Base-by-base conservation (phyloP, 2,113 vertebrate species). In the Rynchops niger region DNA sequence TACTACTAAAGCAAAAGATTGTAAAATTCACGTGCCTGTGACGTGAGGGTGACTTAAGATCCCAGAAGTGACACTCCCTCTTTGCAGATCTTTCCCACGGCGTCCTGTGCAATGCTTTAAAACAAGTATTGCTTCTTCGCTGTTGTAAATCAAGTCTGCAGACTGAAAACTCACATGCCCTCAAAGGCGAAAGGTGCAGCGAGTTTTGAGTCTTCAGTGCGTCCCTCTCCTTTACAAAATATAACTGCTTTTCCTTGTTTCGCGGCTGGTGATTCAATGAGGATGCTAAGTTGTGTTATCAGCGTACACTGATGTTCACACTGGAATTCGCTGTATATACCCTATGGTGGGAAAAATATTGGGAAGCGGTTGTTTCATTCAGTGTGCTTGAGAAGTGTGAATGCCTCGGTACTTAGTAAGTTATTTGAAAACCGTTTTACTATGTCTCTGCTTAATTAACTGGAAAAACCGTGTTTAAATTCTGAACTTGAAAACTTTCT, bases 261-360 rank as follows among this genome's bases (percentile, higher is more conserved):
- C 7, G 7, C 10, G 42, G 55, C 10, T 42, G 10, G 25, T 40
- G 29, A 36, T 50, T 52, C 52, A 71, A 5, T 2, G 20, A 62
- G 21, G 18, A 34, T 16, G 4, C 13, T 52, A 34, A 52, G 13
- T 52, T 63, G n/a, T 32, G 38, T 13, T 76, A 9, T 29, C 40
- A 40, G 11, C 21, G 11, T 5, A 30, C 7, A 1, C 1, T 20
- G 38, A 10, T 5, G 12, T 13, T 84, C 29, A 26, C 1, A 1
- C 26, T 27, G 34, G 7, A 3, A 4, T 49, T 77, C n/a, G 29
- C 17, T n/a, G 7, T 34, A 11, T 9, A 8, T 27, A 14, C 12
- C 3, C 5, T 25, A 5, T 3, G 3, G 30, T 30, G 16, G 25
- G 58, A 77, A 66, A 77, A 73, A n/a, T 2, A 20, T 21, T 50